Evolutionary conservation across 2,797 vertebrate species (phyloP).

Genomic region (Notoglanidium macrostoma): DNA sequence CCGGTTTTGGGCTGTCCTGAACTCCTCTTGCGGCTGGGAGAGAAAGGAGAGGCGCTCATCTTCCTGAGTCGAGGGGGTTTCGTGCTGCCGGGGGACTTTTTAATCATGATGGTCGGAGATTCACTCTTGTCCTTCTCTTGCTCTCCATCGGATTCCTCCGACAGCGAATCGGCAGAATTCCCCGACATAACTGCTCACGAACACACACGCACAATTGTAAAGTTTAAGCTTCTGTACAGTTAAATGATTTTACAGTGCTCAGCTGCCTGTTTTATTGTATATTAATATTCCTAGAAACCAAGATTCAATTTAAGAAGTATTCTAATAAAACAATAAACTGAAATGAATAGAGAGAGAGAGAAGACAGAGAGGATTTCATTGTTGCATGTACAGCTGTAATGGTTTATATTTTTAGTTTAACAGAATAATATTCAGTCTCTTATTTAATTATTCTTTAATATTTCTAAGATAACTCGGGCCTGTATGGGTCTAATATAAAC

Average conservation of each 20-base stretch:
- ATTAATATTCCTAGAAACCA: conserved; percentile 1
- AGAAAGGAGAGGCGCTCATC: conserved; percentile 60
- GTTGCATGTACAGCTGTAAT: neutral
- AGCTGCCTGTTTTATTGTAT: neutral
- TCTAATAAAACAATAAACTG: neutral
- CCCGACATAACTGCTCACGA: conserved; percentile 77
- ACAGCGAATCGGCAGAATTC: conserved; percentile 80
- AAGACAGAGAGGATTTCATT: neutral
- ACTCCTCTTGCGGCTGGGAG: conserved; percentile 67
- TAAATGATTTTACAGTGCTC: neutral
- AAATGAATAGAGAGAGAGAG: neutral
- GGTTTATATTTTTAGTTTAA: neutral
- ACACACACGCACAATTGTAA: neutral
- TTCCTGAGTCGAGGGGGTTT: conserved; percentile 74
- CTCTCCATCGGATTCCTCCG: conserved; percentile 78
- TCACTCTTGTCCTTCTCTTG: conserved; percentile 69
- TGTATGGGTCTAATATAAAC: neutral
- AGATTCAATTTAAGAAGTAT: neutral
- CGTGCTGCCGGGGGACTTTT: conserved; percentile 72
- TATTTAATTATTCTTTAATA: neutral
- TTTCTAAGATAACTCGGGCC: neutral
- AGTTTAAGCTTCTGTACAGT: neutral
- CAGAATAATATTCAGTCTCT: neutral
- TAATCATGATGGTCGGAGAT: conserved; percentile 65
- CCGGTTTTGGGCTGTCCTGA: conserved; percentile 69